Base-by-base conservation (phyloP, 2,888 invertebrate species). In the Encarsia formosa region DNA sequence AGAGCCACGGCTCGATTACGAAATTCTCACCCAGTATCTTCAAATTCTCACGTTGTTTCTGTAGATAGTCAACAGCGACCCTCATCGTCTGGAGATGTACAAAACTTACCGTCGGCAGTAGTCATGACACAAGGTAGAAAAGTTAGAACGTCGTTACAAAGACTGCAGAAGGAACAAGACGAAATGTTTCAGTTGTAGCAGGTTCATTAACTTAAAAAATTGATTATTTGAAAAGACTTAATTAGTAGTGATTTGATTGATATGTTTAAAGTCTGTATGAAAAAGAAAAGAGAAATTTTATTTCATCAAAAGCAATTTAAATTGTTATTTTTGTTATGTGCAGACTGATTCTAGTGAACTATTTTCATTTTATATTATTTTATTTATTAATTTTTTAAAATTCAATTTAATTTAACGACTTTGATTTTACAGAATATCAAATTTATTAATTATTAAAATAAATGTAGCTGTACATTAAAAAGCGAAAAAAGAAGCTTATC, bases 141-240 rank as follows among this genome's bases (percentile, higher is more conserved):
- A 65, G 86, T 92, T 20, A 85, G 86, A 70, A 86, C 84, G 59
- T 91, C 91, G 5, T 75, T 92, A 59, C 85, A 87, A 71, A 84
- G 88, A 65, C 80, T 91, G 59, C 90, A 91, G 76, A 81, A 87
- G 65, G 84, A 88, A 67, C 91, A 92, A 70, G 92, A 93, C 65
- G 91, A 92, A 72, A 82, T 92, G 70, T 93, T 91, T 75, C 90
- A 92, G 76, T 87, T 92, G 86, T 92, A 91, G 87, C 87, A 82
- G n/a, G 13, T 48, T 48, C 9, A 19, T 54, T 40, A 5, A n/a
- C 23, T 42, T n/a, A n/a, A 41, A 31, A 22, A 46, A 16, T 16
- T 26, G 41, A 49, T 52, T 51, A 49, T 49, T 49, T 26, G 49
- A 47, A 52, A 47, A 24, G 19, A n/a, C n/a, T n/a, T n/a, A n/a